These are phyloP conservation scores for Eptesicus fuscus DNA, from an alignment of 2,113 vertebrate genomes.

Conservation along the genomic window DNA sequence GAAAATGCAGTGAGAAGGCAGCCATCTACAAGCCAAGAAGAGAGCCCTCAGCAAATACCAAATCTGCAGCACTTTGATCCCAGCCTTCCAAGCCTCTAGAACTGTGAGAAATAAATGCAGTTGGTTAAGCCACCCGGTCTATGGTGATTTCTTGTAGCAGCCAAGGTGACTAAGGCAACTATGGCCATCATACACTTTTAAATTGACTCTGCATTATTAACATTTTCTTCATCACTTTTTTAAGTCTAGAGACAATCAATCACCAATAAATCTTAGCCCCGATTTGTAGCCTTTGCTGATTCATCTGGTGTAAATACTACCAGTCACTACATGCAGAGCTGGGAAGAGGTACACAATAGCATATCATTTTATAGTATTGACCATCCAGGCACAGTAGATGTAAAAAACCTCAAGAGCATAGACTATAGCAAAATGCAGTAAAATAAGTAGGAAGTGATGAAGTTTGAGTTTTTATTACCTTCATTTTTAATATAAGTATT, in stretches of 20 bases:
- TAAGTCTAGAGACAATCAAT: not conserved
- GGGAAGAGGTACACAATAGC: not conserved
- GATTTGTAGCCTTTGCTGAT: not conserved
- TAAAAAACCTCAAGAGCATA: not conserved
- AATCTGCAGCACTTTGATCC: not conserved
- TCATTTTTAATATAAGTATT: constrained; percentile 16
- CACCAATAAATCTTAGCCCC: not conserved
- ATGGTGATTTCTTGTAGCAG: not conserved
- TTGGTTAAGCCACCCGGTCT: not conserved
- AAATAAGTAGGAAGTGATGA: not conserved
- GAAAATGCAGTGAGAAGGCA: not conserved
- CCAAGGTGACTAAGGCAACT: not conserved
- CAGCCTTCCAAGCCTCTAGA: not conserved
- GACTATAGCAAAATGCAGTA: not conserved
- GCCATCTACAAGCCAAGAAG: not conserved
- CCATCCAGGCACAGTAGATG: not conserved
- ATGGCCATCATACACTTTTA: not conserved
- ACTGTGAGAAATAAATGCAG: not conserved
- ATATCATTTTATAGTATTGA: not conserved
- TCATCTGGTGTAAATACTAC: not conserved
- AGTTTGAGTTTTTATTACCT: not conserved
- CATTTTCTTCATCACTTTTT: not conserved
- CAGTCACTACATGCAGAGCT: not conserved
- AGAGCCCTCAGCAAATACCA: not conserved
- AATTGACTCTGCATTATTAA: not conserved